Conservation (phyloP, 2,888 invertebrate species). For the Gnatocerus cornutus region DNA sequence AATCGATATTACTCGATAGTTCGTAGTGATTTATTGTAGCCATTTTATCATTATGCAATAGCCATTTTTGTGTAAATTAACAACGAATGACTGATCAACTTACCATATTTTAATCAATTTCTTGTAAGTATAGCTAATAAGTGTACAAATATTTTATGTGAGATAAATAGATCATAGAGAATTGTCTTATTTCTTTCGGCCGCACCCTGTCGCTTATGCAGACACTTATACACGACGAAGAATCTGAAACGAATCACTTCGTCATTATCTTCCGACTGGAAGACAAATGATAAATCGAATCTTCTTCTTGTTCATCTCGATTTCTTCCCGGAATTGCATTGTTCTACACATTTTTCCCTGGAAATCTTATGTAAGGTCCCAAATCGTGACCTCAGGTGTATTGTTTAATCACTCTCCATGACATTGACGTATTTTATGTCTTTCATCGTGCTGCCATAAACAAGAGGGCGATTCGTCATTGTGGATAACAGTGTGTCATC, state of each 20-base stretch:
- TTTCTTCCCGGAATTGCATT: slow-evolving; percentile 30
- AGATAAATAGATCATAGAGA: slow-evolving; percentile 37
- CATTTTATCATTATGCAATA: slow-evolving; percentile 44
- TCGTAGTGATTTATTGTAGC: slow-evolving; percentile 38
- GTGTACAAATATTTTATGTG: slow-evolving; percentile 49
- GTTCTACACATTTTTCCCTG: slow-evolving; percentile 25
- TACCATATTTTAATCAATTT: slow-evolving; percentile 46
- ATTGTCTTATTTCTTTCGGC: slow-evolving; percentile 4
- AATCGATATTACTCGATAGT: slow-evolving; percentile 36
- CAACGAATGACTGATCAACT: slow-evolving; percentile 52
- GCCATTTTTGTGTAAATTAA: slow-evolving; percentile 50
- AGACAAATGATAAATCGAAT: slow-evolving; percentile 35
- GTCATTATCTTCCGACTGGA: slow-evolving; percentile 21
- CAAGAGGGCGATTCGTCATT: slow-evolving; percentile 43
- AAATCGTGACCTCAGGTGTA: slow-evolving; percentile 42
- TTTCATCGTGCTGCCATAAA: slow-evolving; percentile 42
- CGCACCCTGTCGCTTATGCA: not conserved
- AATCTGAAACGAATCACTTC: slow-evolving; percentile 17
- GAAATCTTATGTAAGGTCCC: slow-evolving; percentile 32
- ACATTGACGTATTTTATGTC: slow-evolving; percentile 44
- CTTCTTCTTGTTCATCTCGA: slow-evolving; percentile 11
- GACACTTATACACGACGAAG: slow-evolving; percentile 17
- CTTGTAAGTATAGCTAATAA: slow-evolving; percentile 35
- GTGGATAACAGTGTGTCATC: slow-evolving; percentile 35
- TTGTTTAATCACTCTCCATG: slow-evolving; percentile 40